Conservation (phyloP, 2,797 vertebrate species). For the Crocodylus rhombifer region DNA sequence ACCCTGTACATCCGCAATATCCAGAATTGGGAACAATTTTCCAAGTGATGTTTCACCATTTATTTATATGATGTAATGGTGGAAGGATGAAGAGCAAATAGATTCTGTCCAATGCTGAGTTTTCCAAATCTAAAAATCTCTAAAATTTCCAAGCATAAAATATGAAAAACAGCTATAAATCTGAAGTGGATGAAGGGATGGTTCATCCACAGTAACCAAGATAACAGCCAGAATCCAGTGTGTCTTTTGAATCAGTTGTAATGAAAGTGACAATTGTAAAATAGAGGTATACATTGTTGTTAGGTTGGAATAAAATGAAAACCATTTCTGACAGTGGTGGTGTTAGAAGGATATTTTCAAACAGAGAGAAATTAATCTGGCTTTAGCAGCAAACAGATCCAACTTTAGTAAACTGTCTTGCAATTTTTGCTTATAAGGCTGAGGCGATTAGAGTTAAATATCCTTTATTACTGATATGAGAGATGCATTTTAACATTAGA, state of each 20-base stretch:
- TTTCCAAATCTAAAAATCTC: neutral
- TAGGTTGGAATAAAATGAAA: constrained; percentile 11
- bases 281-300: neutral
- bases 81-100: neutral
- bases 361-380: too few relatives aligned
- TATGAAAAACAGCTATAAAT: neutral
- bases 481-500: too few relatives aligned
- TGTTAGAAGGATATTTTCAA: neutral
- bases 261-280: neutral
- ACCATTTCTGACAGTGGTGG: constrained; percentile 30
- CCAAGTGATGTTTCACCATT: neutral
- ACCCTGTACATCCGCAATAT: neutral
- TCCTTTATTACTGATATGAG: too few relatives aligned
- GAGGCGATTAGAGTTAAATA: too few relatives aligned
- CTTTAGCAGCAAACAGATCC: too few relatives aligned
- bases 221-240: constrained; percentile 39
- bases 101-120: neutral
- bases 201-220: constrained; percentile 37
- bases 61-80: neutral
- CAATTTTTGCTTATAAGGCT: too few relatives aligned
- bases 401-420: too few relatives aligned
- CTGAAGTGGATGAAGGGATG: neutral
- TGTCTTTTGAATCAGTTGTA: constrained; percentile 37
- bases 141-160: neutral
- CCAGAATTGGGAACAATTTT: neutral